Evolutionary conservation across 1,140 invertebrate genomes (phyloP).

Genomic region (Cydia strobilella): DNA sequence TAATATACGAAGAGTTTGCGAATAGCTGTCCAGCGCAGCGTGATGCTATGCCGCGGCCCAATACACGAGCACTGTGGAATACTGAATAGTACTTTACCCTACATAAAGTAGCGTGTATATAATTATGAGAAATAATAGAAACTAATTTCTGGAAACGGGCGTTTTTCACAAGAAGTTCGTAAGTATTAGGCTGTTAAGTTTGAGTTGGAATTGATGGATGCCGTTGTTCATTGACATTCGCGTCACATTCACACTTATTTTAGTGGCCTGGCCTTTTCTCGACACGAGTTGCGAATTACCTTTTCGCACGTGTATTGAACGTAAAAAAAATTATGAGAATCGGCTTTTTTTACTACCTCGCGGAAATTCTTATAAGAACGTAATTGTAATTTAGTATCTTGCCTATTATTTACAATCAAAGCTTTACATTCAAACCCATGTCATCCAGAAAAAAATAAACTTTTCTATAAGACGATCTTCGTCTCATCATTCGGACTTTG

Average conservation of each 20-base stretch:
- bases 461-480: no score
- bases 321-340: no score
- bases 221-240: background rate
- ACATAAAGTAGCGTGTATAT: background rate
- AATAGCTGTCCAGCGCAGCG: background rate
- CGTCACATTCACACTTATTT: background rate
- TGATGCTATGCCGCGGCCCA: slow-evolving; percentile 7
- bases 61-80: background rate
- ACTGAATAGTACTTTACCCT: slow-evolving; percentile 12
- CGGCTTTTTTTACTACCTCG: no score
- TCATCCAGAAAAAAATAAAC: no score
- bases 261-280: no score
- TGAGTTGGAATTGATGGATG: background rate
- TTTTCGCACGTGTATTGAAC: no score
- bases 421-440: no score
- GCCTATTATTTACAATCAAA: no score
- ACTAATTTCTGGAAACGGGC: background rate
- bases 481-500: no score
- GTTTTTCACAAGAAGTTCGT: background rate
- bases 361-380: no score
- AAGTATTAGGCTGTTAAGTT: background rate
- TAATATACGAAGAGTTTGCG: background rate
- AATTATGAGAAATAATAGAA: background rate
- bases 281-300: no score
- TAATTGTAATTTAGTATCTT: no score